These are phyloP conservation scores for Paralvinella palmiformis DNA, from an alignment of 1,140 invertebrate genomes.

Conservation along the genomic window DNA sequence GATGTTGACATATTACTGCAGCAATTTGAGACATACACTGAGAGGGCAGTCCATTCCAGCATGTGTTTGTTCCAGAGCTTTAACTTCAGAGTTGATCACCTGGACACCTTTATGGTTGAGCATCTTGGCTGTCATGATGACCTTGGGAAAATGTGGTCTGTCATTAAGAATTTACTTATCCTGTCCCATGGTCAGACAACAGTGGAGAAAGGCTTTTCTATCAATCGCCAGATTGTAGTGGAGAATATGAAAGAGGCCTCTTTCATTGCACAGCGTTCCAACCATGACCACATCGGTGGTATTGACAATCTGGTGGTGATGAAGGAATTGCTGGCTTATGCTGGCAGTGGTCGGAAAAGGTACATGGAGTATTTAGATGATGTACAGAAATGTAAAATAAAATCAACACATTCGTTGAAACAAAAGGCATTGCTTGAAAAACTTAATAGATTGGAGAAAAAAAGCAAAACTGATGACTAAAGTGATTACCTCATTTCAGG, in stretches of 20 bases:
- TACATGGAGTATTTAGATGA: background rate
- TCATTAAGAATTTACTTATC: constrained; percentile 21
- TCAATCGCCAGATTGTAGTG: constrained; percentile 24
- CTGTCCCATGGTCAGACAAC: constrained; percentile 30
- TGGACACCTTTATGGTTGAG: constrained; percentile 21
- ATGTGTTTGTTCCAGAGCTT: background rate
- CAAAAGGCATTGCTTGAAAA: background rate
- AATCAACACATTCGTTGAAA: background rate
- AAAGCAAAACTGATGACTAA: background rate
- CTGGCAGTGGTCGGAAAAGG: background rate
- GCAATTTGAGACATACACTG: background rate
- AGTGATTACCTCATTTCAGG: background rate
- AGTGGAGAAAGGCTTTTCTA: constrained; percentile 29
- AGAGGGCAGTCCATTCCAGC: background rate
- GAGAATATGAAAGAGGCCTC: constrained; percentile 27
- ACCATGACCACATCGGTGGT: background rate
- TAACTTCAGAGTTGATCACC: background rate
- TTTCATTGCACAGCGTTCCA: constrained; percentile 14
- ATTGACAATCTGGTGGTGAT: background rate
- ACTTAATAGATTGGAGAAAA: background rate
- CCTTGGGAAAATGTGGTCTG: constrained; percentile 15
- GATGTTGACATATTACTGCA: constrained; percentile 11
- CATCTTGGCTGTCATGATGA: constrained; percentile 2
- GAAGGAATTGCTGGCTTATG: background rate
- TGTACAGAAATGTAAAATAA: background rate